Evolutionary conservation across 2,113 vertebrate genomes (phyloP).

Genomic region (Cervus canadensis): DNA sequence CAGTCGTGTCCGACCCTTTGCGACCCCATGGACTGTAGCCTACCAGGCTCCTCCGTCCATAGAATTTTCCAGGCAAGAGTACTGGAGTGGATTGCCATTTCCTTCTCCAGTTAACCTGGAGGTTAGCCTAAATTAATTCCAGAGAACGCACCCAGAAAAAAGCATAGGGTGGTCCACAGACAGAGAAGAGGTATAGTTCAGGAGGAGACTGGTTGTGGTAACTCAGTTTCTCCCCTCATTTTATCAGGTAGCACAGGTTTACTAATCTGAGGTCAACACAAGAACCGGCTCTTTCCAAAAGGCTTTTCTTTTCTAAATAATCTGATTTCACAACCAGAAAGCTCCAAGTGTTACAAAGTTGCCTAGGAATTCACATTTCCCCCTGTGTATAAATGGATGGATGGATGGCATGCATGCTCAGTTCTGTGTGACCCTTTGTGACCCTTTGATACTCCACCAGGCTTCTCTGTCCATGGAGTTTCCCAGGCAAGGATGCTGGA

Average conservation of each 20-base stretch:
- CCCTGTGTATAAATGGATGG: background rate
- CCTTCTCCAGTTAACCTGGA: too few species aligned
- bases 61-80: too few species aligned
- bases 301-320: background rate
- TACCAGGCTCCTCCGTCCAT: background rate
- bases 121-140: background rate
- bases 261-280: background rate
- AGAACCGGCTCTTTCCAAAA: background rate
- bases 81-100: too few species aligned
- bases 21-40: background rate
- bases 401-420: background rate
- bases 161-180: background rate
- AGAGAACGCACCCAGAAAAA: background rate
- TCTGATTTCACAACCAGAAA: background rate
- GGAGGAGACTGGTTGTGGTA: background rate
- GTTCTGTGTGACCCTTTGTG: background rate
- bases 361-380: background rate
- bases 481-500: background rate
- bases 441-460: background rate
- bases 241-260: background rate
- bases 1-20: fast-evolving
- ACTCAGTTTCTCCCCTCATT: background rate
- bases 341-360: background rate
- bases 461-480: background rate
- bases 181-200: background rate